Conservation (phyloP, 2,113 vertebrate genomes). For the Nymphicus hollandicus region DNA sequence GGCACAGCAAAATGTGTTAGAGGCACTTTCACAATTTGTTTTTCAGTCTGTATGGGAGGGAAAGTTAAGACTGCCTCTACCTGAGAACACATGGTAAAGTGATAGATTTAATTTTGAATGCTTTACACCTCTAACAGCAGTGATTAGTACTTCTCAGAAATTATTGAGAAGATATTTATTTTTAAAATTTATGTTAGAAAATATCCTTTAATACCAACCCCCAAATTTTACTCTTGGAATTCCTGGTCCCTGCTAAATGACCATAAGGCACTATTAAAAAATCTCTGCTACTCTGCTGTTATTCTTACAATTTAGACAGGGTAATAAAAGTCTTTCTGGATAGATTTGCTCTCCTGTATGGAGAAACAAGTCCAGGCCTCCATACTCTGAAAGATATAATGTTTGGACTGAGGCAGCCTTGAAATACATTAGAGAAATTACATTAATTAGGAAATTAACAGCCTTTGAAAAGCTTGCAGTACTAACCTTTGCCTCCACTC, state of each 20-base stretch:
- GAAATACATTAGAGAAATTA: background rate
- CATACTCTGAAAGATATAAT: background rate
- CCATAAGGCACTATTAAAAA: background rate
- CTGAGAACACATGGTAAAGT: background rate
- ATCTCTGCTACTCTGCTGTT: background rate
- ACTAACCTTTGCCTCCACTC: background rate
- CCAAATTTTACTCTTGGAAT: background rate
- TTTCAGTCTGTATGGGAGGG: background rate
- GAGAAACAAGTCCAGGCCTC: background rate
- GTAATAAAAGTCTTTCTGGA: background rate
- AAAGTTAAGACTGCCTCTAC: background rate
- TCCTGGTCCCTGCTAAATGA: background rate
- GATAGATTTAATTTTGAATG: background rate
- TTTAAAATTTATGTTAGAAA: background rate
- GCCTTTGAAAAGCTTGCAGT: background rate
- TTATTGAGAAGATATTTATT: background rate
- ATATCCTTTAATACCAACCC: background rate
- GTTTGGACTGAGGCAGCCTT: background rate
- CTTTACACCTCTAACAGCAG: background rate
- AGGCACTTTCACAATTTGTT: background rate
- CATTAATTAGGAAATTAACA: slow-evolving; percentile 6
- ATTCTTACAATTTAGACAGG: background rate
- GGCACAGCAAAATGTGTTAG: background rate
- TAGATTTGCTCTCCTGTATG: background rate
- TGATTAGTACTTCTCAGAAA: background rate